Conservation (phyloP, 2,888 invertebrate genomes). For the Agrochola macilenta region DNA sequence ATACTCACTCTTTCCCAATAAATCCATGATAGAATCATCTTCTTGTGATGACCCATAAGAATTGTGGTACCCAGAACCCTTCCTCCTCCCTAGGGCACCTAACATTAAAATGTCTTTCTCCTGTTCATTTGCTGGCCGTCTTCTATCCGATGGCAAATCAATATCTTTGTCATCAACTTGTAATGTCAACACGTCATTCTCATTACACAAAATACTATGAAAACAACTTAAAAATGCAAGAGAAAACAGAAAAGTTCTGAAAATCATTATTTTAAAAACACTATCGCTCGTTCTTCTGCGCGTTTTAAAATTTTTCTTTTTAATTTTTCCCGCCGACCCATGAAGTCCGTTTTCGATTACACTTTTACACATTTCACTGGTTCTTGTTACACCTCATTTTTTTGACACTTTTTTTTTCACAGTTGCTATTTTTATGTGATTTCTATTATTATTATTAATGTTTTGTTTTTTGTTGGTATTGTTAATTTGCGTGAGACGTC, state of each 20-base stretch:
- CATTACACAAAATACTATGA: constrained; percentile 74
- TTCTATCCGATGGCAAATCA: constrained; percentile 81
- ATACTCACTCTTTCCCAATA: constrained; percentile 95
- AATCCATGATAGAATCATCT: constrained; percentile 95
- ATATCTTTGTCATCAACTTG: constrained; percentile 83
- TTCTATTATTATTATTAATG: constrained; percentile 56
- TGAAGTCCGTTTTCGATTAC: constrained; percentile 73
- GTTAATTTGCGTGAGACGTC: constrained; percentile 76
- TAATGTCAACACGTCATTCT: constrained; percentile 86
- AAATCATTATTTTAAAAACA: constrained; percentile 63
- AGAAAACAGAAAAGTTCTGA: constrained; percentile 69
- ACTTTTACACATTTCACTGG: constrained; percentile 76
- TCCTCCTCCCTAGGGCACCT: constrained; percentile 93
- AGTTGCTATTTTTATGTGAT: constrained; percentile 45
- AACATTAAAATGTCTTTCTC: constrained; percentile 94
- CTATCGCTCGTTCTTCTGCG: constrained; percentile 75
- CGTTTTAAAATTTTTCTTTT: constrained; percentile 81
- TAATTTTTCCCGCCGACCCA: constrained; percentile 78
- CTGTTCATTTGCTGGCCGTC: constrained; percentile 91
- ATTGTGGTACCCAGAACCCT: constrained; percentile 87
- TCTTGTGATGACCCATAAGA: constrained; percentile 85
- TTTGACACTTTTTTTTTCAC: constrained; percentile 49
- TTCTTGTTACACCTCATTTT: constrained; percentile 70
- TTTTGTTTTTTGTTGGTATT: constrained; percentile 61
- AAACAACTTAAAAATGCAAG: constrained; percentile 72